Evolutionary conservation across 1,140 invertebrate species (phyloP).

Genomic region (Euura lappo): DNA sequence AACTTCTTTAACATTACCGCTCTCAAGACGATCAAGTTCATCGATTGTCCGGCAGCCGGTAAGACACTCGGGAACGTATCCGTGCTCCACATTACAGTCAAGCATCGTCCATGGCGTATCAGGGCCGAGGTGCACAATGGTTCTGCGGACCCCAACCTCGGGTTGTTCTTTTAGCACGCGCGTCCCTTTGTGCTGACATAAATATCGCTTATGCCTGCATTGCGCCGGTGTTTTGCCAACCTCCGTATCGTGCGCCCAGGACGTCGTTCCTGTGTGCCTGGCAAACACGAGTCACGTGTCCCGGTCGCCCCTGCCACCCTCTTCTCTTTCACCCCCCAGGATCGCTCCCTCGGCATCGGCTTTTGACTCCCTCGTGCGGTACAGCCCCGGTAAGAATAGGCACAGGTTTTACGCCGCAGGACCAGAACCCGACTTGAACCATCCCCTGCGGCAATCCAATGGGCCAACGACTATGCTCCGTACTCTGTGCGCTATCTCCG

Average conservation of each 20-base stretch:
- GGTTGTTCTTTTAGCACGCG: constrained; percentile 55
- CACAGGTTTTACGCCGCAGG: no score
- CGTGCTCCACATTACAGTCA: not conserved
- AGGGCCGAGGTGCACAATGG: constrained; percentile 1
- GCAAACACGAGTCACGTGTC: constrained; percentile 58
- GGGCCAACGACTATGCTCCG: constrained; percentile 11
- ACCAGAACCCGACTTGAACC: constrained; percentile 15
- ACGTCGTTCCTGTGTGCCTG: constrained; percentile 56
- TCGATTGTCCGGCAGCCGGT: no score
- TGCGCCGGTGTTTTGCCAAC: constrained; percentile 60
- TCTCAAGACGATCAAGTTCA: no score
- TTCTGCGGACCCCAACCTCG: constrained; percentile 7
- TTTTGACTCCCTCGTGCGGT: not conserved
- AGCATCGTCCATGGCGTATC: not conserved
- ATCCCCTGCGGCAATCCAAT: not conserved
- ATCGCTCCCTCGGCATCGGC: not conserved
- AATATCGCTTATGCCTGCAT: constrained; percentile 60
- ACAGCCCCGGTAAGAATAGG: no score
- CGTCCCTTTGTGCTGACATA: constrained; percentile 59
- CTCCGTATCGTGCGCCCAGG: constrained; percentile 52
- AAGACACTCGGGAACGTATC: no score
- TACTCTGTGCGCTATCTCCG: constrained; percentile 23
- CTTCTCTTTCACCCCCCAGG: not conserved
- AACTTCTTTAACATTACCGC: no score
- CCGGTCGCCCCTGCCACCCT: constrained; percentile 8